Evolutionary conservation across 2,113 vertebrate genomes (phyloP).

Genomic region (Scytalopus superciliaris): DNA sequence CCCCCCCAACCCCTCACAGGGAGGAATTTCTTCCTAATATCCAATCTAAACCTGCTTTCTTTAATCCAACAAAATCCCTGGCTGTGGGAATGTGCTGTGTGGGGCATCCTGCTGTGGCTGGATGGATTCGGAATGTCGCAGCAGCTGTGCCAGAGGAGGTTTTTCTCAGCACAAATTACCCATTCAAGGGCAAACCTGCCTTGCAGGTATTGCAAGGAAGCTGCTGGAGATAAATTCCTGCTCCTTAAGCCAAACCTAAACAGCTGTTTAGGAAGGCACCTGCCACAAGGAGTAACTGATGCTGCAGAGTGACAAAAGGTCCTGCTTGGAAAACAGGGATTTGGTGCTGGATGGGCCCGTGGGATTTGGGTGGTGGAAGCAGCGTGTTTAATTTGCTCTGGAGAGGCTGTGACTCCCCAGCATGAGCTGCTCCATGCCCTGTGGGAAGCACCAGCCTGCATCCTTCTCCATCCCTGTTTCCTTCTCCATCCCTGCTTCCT

Average conservation of each 20-base stretch:
- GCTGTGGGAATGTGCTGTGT: not conserved
- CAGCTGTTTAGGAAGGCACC: not conserved
- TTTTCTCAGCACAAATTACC: not conserved
- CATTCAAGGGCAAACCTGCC: not conserved
- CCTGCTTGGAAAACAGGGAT: not conserved
- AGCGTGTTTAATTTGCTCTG: rapidly evolving
- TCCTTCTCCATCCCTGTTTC: no score
- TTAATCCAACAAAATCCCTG: not conserved
- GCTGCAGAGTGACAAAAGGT: not conserved
- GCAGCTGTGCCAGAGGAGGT: not conserved
- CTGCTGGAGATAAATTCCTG: not conserved
- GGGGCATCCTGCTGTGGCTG: not conserved
- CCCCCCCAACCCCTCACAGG: not conserved
- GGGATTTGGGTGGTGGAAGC: not conserved
- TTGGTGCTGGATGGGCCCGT: rapidly evolving
- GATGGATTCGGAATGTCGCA: not conserved
- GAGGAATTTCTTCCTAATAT: not conserved
- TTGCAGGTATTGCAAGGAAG: not conserved
- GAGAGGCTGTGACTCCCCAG: not conserved
- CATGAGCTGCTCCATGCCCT: not conserved
- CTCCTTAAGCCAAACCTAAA: not conserved
- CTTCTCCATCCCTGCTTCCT: not conserved
- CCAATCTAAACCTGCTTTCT: not conserved
- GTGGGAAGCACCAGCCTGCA: not conserved
- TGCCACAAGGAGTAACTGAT: not conserved